Conservation (phyloP, 37 sponge, comb jelly and placozoan genomes). For the Bolinopsis microptera region DNA sequence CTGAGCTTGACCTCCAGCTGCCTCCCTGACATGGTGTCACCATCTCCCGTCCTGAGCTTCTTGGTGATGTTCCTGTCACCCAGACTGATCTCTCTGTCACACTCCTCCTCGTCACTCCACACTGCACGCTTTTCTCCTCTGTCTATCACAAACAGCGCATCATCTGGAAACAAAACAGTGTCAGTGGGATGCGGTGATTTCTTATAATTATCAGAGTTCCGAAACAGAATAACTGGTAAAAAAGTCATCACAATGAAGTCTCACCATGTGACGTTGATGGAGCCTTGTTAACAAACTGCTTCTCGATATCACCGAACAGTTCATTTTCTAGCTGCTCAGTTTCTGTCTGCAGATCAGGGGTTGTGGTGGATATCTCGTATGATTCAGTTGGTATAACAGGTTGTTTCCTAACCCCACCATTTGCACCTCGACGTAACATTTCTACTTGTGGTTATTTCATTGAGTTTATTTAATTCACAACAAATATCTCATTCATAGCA, state of each 20-base stretch:
- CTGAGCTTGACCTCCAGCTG: slow-evolving; percentile 47
- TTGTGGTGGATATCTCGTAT: neutral
- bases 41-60: neutral
- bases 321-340: slow-evolving; percentile 5
- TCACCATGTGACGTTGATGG: neutral
- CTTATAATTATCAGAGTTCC: no score
- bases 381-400: neutral
- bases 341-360: neutral
- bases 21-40: neutral
- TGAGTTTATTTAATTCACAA: no score
- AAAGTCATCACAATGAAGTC: no score
- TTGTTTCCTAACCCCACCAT: neutral
- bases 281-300: neutral
- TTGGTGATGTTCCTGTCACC: slow-evolving; percentile 61
- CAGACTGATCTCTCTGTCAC: neutral
- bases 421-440: slow-evolving; percentile 7
- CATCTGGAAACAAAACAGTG: neutral
- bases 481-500: no score
- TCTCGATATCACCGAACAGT: slow-evolving; percentile 23
- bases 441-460: no score
- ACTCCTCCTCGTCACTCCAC: slow-evolving; percentile 43
- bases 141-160: slow-evolving; percentile 21
- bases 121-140: slow-evolving; percentile 58
- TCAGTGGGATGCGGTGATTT: no score
- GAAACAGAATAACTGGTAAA: no score